Evolutionary conservation across 2,797 vertebrate species (phyloP).

Genomic region (Chromis chromis): DNA sequence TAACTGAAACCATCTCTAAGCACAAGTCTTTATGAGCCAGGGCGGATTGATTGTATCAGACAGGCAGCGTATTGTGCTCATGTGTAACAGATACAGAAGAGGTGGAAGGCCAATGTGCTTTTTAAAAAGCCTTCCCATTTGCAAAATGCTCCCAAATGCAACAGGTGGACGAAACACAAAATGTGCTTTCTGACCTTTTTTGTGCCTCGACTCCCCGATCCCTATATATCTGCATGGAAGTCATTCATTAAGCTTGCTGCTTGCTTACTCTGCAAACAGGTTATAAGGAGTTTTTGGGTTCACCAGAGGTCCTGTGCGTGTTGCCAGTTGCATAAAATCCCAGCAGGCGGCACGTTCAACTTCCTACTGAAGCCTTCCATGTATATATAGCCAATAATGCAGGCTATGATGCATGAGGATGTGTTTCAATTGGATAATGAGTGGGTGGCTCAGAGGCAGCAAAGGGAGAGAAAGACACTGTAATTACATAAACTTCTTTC

Average conservation of each 20-base stretch:
- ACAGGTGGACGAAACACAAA: conserved; percentile 39
- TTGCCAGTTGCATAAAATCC: conserved; percentile 47
- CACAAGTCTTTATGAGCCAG: conserved; percentile 47
- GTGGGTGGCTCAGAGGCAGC: conserved; percentile 79
- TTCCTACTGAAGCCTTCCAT: conserved; percentile 54
- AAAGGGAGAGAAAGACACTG: conserved; percentile 78
- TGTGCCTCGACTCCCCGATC: not conserved
- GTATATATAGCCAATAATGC: conserved; percentile 78
- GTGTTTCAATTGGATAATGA: conserved; percentile 84
- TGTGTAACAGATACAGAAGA: conserved; percentile 69
- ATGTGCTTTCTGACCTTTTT: conserved; percentile 24
- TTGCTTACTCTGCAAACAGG: conserved; percentile 44
- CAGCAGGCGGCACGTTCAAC: conserved; percentile 45
- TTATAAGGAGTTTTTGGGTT: conserved; percentile 36
- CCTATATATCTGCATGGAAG: conserved; percentile 22
- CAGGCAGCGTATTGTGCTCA: conserved; percentile 70
- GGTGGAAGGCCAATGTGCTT: conserved; percentile 39
- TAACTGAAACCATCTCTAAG: conserved; percentile 57
- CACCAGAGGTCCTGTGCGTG: conserved; percentile 30
- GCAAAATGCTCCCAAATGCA: conserved; percentile 38
- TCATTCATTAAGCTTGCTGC: conserved; percentile 51
- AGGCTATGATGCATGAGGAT: conserved; percentile 69
- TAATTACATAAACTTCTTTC: conserved; percentile 81
- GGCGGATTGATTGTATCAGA: conserved; percentile 65
- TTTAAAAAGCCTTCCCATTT: conserved; percentile 42